Conservation (phyloP, 2,113 vertebrate species). For the Megaleporinus macrocephalus region DNA sequence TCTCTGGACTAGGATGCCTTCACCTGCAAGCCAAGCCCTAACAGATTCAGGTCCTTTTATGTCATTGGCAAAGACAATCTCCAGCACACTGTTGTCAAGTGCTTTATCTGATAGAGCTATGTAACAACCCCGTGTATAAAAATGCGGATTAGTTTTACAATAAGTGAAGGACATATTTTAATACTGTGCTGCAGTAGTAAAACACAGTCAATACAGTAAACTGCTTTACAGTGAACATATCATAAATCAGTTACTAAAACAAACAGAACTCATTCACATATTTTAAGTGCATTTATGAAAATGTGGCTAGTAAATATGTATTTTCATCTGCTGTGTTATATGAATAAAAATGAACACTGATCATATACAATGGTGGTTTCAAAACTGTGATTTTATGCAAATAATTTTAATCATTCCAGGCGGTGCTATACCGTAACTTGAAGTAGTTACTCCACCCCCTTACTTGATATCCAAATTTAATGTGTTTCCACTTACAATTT, state of each 20-base stretch:
- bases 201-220: too few species aligned
- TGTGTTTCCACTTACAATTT: too few species aligned
- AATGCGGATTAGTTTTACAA: too few species aligned
- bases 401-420: not conserved
- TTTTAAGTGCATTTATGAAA: slow-evolving; percentile 3
- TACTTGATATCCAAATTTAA: too few species aligned
- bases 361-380: not conserved
- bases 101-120: too few species aligned
- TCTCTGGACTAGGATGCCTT: too few species aligned
- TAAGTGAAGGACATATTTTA: not conserved
- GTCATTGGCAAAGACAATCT: not conserved
- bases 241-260: slow-evolving; percentile 3
- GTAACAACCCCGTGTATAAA: too few species aligned
- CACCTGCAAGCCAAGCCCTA: too few species aligned
- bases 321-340: slow-evolving; percentile 11
- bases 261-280: slow-evolving; percentile 7
- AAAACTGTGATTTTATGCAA: not conserved
- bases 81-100: too few species aligned
- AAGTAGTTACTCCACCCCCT: too few species aligned
- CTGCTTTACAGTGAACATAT: not conserved
- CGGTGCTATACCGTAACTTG: too few species aligned
- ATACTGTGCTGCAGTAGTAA: not conserved
- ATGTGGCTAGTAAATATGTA: not conserved
- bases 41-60: too few species aligned
- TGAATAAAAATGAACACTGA: not conserved